Base-by-base conservation (phyloP, 2,888 invertebrate genomes). In the Diogma glabrata region DNA sequence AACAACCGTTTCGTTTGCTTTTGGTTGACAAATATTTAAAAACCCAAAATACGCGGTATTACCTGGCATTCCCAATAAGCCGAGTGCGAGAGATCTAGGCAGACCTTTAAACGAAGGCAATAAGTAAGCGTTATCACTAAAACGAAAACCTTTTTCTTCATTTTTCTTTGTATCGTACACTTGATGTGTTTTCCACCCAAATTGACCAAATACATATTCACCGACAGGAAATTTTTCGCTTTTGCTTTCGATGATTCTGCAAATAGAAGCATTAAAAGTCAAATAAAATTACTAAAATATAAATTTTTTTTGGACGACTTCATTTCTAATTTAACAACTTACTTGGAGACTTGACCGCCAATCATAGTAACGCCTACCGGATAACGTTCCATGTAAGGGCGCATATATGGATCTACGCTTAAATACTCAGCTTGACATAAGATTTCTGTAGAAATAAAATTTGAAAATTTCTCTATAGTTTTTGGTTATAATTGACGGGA, bases 1-100 rank as follows among this genome's bases (percentile, higher is more conserved):
- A 2, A 82, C 79, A 12, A 87, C 75, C 1, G 81, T 81, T 66
- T 88, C 86, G 8, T 83, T 85, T 4, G 74, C 58, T 66, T 84
- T 81, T 3, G 86, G 84, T 54, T 78, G 65, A 56, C 84, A 85
- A 53, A 85, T 69, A 57, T 86, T 82, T 55, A 80, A 66, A 10
- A 87, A 69, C 2, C 87, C 87, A 67, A 86, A 85, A 61, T 83
- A 82, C 0, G 86, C 85, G 3, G 86, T 83, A 58, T 78, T 79
- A 19, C 84, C 84, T 43, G 84, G 80, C 81, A 82, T 83, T 58
- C 84, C 84, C 43, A 84, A 66, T 45, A 76, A 64, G 50, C 85
- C 85, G 16, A 85, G 64, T n/a, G 72, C 76, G 49, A 81, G 69
- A 1, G 84, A 84, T 6, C 73, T 57, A 2, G 84, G 75, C 52